Base-by-base conservation (phyloP, 2,797 vertebrate genomes). In the Clamator glandarius region DNA sequence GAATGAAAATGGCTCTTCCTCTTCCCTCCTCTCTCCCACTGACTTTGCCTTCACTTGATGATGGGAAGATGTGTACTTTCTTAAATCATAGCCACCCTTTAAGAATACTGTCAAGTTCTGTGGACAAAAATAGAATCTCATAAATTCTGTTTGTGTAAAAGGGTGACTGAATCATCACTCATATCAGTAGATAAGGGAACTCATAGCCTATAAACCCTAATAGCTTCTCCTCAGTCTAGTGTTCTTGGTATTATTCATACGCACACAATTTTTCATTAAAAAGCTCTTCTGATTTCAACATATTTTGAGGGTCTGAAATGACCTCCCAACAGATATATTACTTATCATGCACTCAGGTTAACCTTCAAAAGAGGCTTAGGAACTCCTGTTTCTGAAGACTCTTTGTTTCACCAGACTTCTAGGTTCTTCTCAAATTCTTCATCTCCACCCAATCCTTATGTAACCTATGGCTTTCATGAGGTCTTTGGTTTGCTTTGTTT, bases 121-220 rank as follows among this genome's bases (percentile, higher is more conserved):
- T 36, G 44, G 29, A 62, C 72, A 92, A 85, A 96, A 95, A 83
- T 89, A 95, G 92, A 80, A 83, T 57, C 63, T 92, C 5, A 8
- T 81, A 93, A 95, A 89, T 74, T 89, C 62, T 85, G 58, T 93
- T 91, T 87, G 82, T 93, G 66, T 89, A 76, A 95, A 52, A 87
- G 35, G 25, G 66, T 87, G 58, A 87, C 79, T 93, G 90, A 96
- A 83, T 93, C 92, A 90, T 84, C 68, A 51, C 33, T 78, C 58
- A 36, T 85, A 93, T 44, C 84, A 18, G 28, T 48, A 88, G 84
- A 67, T 89, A 85, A 6, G 16, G 55, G 35, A 89, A 91, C 25
- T 33, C 1, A 0, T 15, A 78, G 31, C 48, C 62, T 75, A 55
- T 59, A 92, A 92, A 85, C 23, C 12, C 51, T 78, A 72, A 78